Evolutionary conservation across 2,797 vertebrate species (phyloP), one percentile per base, ranked within the genome.

Genomic region (Acropternis orthonyx): DNA sequence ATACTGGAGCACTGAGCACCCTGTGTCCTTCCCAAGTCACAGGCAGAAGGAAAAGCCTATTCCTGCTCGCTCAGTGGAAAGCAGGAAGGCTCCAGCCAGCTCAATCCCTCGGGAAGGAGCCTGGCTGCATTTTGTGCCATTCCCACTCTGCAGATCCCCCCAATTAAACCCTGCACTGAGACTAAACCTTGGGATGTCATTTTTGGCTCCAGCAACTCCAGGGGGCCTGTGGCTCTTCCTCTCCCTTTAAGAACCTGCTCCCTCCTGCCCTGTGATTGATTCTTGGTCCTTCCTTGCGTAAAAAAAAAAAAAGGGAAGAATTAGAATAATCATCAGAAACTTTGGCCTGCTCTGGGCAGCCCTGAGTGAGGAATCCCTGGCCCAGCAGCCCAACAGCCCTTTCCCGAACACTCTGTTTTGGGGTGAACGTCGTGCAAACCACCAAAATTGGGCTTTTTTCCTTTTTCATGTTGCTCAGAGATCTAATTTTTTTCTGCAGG

Each of bases 191-290:
- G n/a, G 93, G 92, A 88, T 88, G 91, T 72, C 95, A 18, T 58
- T 95, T 94, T 94, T 95, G 97, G 96, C 92, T n/a, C 78, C 2
- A n/a, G 84, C 14, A 56, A 6, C 65, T 78, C 30, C 84, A n/a
- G 78, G 56, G 91, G 96, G 79, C 56, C 43, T 22, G 92, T n/a
- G 93, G 79, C 77, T 56, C 37, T 83, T 88, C 69, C 61, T 95
- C 84, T 91, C 44, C 81, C 85, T 96, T 97, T 81, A 51, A 92
- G 96, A 96, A 65, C 41, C 73, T 18, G 67, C 85, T 95, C 88
- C 85, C 79, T 95, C 87, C 92, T 94, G 89, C 89, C 67, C 92
- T 83, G 63, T 71, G 77, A 96, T 88, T 87, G 95, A 97, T 93
- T 82, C 89, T 80, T 21, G 22, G 86, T 83, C 78, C 86, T 96